Evolutionary conservation across 2,797 vertebrate species (phyloP).

Genomic region (Serranus cabrilla): DNA sequence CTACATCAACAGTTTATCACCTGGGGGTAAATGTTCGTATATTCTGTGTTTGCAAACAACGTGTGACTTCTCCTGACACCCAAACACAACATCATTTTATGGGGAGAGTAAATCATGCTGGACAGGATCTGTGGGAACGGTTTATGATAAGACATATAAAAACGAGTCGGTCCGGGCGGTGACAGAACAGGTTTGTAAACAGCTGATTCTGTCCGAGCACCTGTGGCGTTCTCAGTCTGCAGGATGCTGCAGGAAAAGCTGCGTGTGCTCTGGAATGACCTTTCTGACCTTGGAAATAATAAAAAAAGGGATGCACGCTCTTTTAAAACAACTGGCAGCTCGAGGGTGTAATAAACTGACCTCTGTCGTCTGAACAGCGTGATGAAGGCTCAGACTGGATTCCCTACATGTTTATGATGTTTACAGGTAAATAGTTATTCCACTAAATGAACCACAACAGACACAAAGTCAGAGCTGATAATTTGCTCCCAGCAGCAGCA

Average conservation of each 20-base stretch:
- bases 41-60: background rate
- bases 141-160: slow-evolving; percentile 17
- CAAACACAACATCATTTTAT: no score
- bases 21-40: background rate
- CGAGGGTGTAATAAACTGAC: background rate
- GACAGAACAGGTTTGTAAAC: slow-evolving; percentile 12
- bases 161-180: slow-evolving; percentile 17
- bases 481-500: background rate
- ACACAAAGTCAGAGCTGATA: background rate
- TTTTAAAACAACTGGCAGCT: no score
- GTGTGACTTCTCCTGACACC: background rate
- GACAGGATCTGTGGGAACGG: slow-evolving; percentile 12
- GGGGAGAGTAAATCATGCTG: background rate
- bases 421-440: background rate
- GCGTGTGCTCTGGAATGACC: background rate
- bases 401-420: background rate
- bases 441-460: background rate
- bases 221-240: background rate
- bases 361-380: fast-evolving
- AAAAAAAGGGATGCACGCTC: background rate
- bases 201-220: background rate
- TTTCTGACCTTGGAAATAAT: background rate
- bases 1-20: background rate
- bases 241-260: background rate
- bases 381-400: background rate